Base-by-base conservation (phyloP, 2,888 invertebrate species). In the Mechanitis messenoides region DNA sequence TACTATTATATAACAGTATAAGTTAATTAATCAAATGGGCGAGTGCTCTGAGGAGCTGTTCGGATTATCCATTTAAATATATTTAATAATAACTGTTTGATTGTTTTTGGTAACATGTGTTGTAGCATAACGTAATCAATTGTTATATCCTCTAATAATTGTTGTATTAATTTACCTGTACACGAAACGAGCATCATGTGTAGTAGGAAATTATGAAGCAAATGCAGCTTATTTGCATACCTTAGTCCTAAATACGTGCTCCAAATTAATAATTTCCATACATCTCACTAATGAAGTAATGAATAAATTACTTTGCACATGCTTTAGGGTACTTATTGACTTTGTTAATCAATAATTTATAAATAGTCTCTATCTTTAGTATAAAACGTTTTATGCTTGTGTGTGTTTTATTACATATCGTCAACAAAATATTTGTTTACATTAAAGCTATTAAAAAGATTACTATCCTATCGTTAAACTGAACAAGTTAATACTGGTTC, bases 231-330 rank as follows among this genome's bases (percentile, higher is more conserved):
- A 66, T 64, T 66, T 64, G 60, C 66, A 63, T 64, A 55, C 35
- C 64, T 63, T 58, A 58, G 60, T 45, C 61, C 60, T 64, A 62
- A 62, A 64, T 63, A 66, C 61, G 45, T 61, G 61, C 53, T 66
- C 55, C 59, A 64, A 60, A 66, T 64, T 66, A 66, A 59, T 59
- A 63, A 66, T 66, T 66, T 66, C 56, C 63, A 61, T 63, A 63
- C 46, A 63, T 63, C 53, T 46, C 33, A 38, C 59, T 65, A 61
- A 65, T 61, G 63, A 65, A 60, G 28, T 42, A 42, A 42, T 42
- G 42, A 42, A 42, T 42, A 42, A 42, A 9, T 42, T 42, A 42
- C 9, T 42, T 42, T 42, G 11, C 42, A 42, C 9, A 1, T 42
- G 42, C 9, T 5, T 9, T 42, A 7, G 42, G 9, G 35, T n/a